Evolutionary conservation across 2,113 vertebrate species (phyloP), one percentile per base, ranked within the genome.

Genomic region (Neogale vison): DNA sequence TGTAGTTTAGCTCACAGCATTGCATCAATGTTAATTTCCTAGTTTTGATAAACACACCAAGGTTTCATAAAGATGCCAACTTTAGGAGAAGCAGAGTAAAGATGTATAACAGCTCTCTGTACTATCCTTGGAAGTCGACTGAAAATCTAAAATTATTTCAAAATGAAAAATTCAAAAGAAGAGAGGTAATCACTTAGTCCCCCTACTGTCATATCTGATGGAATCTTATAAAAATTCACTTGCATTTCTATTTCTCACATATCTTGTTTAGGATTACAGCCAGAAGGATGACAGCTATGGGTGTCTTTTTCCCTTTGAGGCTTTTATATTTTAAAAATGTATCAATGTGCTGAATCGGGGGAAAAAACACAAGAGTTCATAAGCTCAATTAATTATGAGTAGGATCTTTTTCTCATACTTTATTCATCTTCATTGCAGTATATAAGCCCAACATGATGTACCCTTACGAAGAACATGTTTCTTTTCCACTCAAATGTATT

Each of bases 361-460:
- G 67, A 36, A 77, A 82, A 82, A 80, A 50, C 34, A 4, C 6
- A 24, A 9, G 14, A 57, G 42, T 79, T 77, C 72, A 95, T 95
- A 87, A 91, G 31, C 63, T 97, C 61, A 85, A 93, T 97, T 97
- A 98, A 97, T 98, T 88, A 96, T 96, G 69, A 97, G 76, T 31
- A 95, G 50, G 24, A 45, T 87, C 50, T 91, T 83, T 80, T 90
- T 76, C 59, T 95, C 50, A 12, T 96, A 61, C n/a, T 23, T 96
- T 92, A 95, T 96, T 96, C 87, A 96, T 95, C 77, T 93, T 17
- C 65, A 76, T 83, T 92, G 69, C 87, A 57, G n/a, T 71, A 74
- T 72, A 42, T 71, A 63, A 97, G 57, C 67, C 63, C 36, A 90
- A 93, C 45, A 81, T 61, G 93, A 81, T 97, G 63, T 84, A 85